phyloP scores from a whole-genome alignment of 2,797 vertebrate species.

The Vireo griseus region DNA sequence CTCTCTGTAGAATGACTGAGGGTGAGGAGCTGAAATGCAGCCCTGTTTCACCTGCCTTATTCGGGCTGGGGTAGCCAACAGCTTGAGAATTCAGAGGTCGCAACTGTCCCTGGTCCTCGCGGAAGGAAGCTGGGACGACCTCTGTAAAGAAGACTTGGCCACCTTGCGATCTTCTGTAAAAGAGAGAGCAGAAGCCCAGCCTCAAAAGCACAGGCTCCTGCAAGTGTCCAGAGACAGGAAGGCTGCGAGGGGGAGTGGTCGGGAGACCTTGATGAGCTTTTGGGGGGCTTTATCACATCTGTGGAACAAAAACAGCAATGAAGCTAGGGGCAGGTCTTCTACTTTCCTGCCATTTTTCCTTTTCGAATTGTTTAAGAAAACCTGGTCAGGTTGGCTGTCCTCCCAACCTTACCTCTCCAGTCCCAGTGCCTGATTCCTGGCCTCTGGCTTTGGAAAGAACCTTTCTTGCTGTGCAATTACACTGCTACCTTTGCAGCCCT shows the following conservation, averaged over 20 bases:
- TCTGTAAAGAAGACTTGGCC: not conserved
- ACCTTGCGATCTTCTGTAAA: not conserved
- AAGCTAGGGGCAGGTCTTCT: not conserved
- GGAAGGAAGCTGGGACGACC: not conserved
- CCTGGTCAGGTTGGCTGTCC: not conserved
- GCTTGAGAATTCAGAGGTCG: not conserved
- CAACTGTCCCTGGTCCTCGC: too few relatives aligned
- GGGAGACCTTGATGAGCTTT: not conserved
- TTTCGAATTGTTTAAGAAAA: not conserved
- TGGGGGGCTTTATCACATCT: not conserved
- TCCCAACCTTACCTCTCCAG: not conserved
- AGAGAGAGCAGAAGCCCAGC: not conserved
- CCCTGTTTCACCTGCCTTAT: not conserved
- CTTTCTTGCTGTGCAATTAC: not conserved
- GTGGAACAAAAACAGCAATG: not conserved
- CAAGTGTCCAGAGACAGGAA: not conserved
- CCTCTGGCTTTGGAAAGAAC: not conserved
- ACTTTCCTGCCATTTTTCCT: not conserved
- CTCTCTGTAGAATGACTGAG: not conserved
- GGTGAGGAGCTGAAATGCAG: not conserved
- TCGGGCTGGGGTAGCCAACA: not conserved
- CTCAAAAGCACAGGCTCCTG: not conserved
- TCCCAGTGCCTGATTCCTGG: not conserved
- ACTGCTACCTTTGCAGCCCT: not conserved
- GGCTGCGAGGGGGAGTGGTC: not conserved